Evolutionary conservation across 1,140 invertebrate genomes (phyloP), one percentile per base, ranked within the genome.

Genomic region (Dinoponera quadriceps): DNA sequence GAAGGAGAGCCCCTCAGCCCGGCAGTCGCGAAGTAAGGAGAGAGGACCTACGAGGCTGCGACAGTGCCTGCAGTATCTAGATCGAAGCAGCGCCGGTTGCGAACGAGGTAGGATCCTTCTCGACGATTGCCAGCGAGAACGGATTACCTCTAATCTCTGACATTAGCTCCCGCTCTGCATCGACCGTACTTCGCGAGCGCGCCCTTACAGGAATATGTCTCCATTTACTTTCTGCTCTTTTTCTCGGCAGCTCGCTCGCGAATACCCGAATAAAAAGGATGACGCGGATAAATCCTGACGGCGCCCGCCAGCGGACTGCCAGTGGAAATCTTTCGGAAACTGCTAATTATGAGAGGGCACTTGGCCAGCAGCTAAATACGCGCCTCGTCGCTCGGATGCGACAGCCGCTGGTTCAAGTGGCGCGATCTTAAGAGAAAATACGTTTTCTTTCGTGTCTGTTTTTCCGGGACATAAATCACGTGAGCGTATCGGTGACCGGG

Each of bases 91-190:
- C 25, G 22, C 25, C 38, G 27, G 29, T 63, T 75, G 69, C 20
- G 77, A 88, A 77, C 65, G 80, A 55, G 16, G 38, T 44, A 65
- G 81, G 65, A 81, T 88, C 83, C 69, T 86, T 33, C 59, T 82
- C 87, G 74, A 68, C 84, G 86, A 88, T 89, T 84, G 84, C 84
- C 78, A 88, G 69, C 78, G 60, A 85, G 74, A 86, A 89, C 80
- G 84, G 84, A 89, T 89, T 88, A 89, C 87, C 75, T 84, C 86
- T 89, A 87, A 88, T 89, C 87, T 88, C 87, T 88, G 87, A 88
- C 84, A 88, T 88, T 88, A 88, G 80, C 84, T 83, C 69, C 69
- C 83, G 74, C 60, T 83, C 65, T 80, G 83, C 77, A 74, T 88
- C 69, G 77, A 71, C 75, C 73, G 83, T 86, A 66, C 83, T 88